Evolutionary conservation across 1,140 invertebrate genomes (phyloP).

Genomic region (Hormaphis cornu): DNA sequence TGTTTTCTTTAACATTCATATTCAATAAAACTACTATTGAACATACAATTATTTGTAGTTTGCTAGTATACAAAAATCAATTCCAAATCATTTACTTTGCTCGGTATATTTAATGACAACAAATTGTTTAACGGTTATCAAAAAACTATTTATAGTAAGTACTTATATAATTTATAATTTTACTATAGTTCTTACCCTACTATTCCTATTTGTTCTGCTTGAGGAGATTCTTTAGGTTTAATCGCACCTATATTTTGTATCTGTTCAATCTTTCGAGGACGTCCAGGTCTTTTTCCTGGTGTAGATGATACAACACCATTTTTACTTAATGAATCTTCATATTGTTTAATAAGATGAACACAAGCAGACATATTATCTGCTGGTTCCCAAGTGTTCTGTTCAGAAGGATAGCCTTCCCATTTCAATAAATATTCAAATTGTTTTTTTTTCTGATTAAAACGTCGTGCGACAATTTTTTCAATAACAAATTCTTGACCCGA

Average conservation of each 20-base stretch:
- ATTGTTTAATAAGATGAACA: conserved; percentile 63
- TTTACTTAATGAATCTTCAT: conserved; percentile 50
- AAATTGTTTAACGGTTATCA: no score
- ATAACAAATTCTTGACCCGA: conserved; percentile 52
- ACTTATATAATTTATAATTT: no score
- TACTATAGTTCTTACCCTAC: conserved; percentile 12
- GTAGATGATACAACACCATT: background rate
- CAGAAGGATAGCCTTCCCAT: conserved; percentile 67
- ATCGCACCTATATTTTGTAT: conserved; percentile 6
- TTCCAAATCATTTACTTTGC: no score
- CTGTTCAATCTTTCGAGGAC: conserved; percentile 17
- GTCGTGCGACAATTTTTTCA: conserved; percentile 69
- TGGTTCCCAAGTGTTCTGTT: conserved; percentile 72
- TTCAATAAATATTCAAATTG: conserved; percentile 70
- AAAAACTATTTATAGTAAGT: no score
- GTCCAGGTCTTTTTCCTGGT: conserved; percentile 10
- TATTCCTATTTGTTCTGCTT: conserved; percentile 6
- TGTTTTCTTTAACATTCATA: no score
- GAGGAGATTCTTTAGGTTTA: conserved; percentile 9
- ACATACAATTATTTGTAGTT: no score
- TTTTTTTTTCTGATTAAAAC: conserved; percentile 65
- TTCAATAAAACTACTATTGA: no score
- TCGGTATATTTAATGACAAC: no score
- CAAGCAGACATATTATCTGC: conserved; percentile 60
- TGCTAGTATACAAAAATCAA: no score